A percentile compares a stretch with the other conserved stretches of the same genome.
Conservation (phyloP, 2,113 vertebrate species). For the Micronycteris hirsuta region DNA sequence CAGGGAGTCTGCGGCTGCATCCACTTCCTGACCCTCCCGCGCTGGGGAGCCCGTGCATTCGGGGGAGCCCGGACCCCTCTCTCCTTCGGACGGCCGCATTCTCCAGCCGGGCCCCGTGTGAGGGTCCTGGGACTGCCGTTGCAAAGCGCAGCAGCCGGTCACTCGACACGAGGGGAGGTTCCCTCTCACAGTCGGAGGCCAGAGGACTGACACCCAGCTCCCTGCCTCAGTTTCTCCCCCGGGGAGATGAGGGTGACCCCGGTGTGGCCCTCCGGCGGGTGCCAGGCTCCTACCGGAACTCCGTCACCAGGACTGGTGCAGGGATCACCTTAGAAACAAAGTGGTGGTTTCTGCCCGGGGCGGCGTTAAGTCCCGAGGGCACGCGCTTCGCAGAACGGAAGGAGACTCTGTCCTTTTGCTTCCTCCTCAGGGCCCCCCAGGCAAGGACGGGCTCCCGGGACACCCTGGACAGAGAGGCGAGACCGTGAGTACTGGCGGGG, state of each 20-base stretch:
- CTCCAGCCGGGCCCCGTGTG: accelerated
- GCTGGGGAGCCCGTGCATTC: accelerated
- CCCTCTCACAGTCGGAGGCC: not conserved
- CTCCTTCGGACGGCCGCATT: accelerated
- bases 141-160: accelerated
- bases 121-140: accelerated
- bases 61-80: accelerated
- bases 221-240: not conserved
- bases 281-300: accelerated
- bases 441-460: constrained; percentile 97
- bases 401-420: not conserved
- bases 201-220: accelerated
- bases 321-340: accelerated
- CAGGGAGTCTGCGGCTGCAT: too few species aligned
- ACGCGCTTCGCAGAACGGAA: accelerated
- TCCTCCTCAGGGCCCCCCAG: constrained; percentile 89
- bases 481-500: constrained; percentile 87
- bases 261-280: too few species aligned
- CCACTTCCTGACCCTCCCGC: not conserved
- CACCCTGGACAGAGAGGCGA: constrained; percentile 99
- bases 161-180: accelerated
- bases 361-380: accelerated
- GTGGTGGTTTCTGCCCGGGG: accelerated
- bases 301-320: accelerated
- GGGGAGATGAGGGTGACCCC: accelerated